Base-by-base conservation (phyloP, 2,888 invertebrate species). In the Pseudeuparius sepicola region DNA sequence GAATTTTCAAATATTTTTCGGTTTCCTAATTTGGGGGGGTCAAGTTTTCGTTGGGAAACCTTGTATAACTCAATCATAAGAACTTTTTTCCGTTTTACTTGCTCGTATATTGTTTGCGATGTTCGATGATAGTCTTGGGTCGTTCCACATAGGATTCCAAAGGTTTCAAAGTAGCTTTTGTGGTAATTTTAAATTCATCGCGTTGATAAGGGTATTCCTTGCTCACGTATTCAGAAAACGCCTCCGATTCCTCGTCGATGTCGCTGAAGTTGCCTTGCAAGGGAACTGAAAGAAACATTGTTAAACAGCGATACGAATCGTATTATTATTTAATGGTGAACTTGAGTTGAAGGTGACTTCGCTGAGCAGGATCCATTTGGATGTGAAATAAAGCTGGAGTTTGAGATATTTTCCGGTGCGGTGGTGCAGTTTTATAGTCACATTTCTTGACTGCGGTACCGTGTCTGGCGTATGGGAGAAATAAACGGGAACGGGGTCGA, bases 311-410 rank as follows among this genome's bases (percentile, higher is more conserved):
- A n/a, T n/a, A n/a, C n/a, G n/a, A n/a, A n/a, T n/a, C n/a, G n/a
- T n/a, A n/a, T n/a, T n/a, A n/a, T n/a, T n/a, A n/a, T n/a, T n/a
- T n/a, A n/a, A n/a, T n/a, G n/a, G n/a, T n/a, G n/a, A n/a, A 86
- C 86, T 77, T 50, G 86, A 86, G 52, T 76, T 74, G 59, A 89
- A 88, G 50, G 78, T 74, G 44, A 88, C 73, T 65, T 89, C 89
- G 60, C 86, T 85, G 52, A 89, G 68, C 69, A 88, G 75, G 56
- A 89, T 78, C 87, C 88, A 89, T 50, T 75, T 70, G 25, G 78
- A 72, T 36, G 82, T 80, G 59, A 86, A 88, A 61, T 79, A 79
- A 34, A 88, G 70, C 56, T 82, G 76, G 54, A 79, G 64, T 64
- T 79, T 80, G 46, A 88, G 64, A 62, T 73, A 84, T 46, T 73